phyloP scores from a whole-genome alignment of 2,113 vertebrate genomes.

The Semicossyphus pulcher region DNA sequence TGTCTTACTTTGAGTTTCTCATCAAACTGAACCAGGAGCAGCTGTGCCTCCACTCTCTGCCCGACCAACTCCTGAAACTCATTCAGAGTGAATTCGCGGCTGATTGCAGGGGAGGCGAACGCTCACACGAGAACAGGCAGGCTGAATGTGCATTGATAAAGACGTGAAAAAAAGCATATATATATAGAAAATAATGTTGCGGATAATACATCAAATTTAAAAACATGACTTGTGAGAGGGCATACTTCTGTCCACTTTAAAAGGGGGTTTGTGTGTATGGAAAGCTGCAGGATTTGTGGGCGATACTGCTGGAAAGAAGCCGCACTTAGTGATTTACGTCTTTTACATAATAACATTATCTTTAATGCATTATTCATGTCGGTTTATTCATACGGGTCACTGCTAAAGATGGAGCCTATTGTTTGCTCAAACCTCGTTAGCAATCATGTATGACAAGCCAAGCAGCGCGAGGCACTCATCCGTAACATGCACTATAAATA shows the following conservation, averaged over 20 bases:
- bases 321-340: background rate
- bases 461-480: conserved; percentile 9
- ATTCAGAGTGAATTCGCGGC: conserved; percentile 40
- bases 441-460: conserved; percentile 26
- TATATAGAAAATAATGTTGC: background rate
- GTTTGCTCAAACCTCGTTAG: conserved; percentile 42
- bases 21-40: conserved; percentile 23
- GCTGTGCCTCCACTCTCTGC: background rate
- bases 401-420: conserved; percentile 6
- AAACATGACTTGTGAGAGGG: no score
- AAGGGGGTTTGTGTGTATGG: background rate
- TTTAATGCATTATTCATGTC: conserved; percentile 9
- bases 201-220: background rate
- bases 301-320: background rate
- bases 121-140: background rate
- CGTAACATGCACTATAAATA: background rate
- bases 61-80: conserved; percentile 19
- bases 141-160: background rate
- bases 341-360: background rate
- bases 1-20: background rate
- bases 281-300: background rate
- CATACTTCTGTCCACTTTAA: no score
- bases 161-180: background rate
- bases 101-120: conserved; percentile 48
- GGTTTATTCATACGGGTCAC: conserved; percentile 15